phyloP scores from a whole-genome alignment of 2,113 vertebrate species.

The Caranx ignobilis region DNA sequence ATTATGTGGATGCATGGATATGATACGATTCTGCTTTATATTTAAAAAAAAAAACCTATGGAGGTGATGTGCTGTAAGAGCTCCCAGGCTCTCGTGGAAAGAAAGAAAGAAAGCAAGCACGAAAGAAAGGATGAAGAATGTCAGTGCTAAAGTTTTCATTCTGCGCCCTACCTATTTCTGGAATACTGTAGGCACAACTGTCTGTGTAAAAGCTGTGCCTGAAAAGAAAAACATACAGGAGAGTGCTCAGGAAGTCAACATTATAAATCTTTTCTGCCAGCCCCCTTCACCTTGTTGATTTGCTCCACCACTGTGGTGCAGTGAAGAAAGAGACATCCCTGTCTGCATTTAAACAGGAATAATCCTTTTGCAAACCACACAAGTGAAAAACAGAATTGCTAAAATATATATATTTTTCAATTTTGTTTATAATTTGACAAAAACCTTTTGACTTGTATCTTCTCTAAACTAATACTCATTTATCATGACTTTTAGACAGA shows the following conservation, averaged over 20 bases:
- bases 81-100: constrained; percentile 21
- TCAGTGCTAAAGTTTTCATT: constrained; percentile 30
- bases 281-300: constrained; percentile 9
- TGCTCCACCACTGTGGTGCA: neutral
- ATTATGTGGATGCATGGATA: constrained; percentile 18
- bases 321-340: neutral
- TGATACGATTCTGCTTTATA: constrained; percentile 11
- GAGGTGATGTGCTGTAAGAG: constrained; percentile 6
- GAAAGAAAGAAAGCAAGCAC: constrained; percentile 1
- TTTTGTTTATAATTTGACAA: neutral
- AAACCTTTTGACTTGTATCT: neutral
- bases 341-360: constrained; percentile 23
- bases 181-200: constrained; percentile 15
- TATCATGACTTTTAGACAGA: neutral
- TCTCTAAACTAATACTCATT: neutral
- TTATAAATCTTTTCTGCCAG: constrained; percentile 31
- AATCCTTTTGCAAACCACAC: neutral
- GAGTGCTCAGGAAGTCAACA: constrained; percentile 29
- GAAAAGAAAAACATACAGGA: constrained; percentile 12
- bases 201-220: constrained; percentile 25
- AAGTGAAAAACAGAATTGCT: neutral
- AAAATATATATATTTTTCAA: neutral
- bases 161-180: constrained; percentile 36
- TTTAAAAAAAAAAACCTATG: constrained; percentile 10
- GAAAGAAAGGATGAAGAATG: constrained; percentile 26